Conservation (phyloP, 1,140 invertebrate genomes). For the Leucophenga varia region DNA sequence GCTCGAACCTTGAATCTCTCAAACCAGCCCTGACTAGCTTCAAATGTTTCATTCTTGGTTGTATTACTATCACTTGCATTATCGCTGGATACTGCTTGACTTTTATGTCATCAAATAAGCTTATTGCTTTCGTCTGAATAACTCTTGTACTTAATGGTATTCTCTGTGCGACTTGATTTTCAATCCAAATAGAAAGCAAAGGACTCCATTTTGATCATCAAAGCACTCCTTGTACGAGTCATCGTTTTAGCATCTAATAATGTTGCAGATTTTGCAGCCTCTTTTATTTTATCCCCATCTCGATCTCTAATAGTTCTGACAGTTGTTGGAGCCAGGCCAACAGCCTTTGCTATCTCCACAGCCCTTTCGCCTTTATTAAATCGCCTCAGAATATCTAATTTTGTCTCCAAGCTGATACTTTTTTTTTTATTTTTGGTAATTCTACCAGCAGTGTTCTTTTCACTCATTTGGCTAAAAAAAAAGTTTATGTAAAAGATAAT, state of each 20-base stretch:
- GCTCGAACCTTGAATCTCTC: too few species aligned
- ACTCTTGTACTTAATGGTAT: too few species aligned
- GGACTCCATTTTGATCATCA: conserved; percentile 30
- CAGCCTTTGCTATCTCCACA: conserved; percentile 8
- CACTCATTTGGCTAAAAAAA: too few species aligned
- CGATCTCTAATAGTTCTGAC: conserved; percentile 4
- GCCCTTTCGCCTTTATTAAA: conserved; percentile 9
- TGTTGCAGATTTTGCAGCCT: neutral
- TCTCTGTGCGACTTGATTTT: conserved; percentile 24
- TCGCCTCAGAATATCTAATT: conserved; percentile 14
- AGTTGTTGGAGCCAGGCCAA: conserved; percentile 5
- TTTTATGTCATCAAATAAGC: too few species aligned
- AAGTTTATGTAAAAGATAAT: too few species aligned
- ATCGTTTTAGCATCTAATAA: conserved; percentile 2
- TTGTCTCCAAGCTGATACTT: conserved; percentile 10
- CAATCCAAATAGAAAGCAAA: conserved; percentile 29
- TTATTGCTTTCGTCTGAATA: too few species aligned
- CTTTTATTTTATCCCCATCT: conserved; percentile 4
- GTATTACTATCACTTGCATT: too few species aligned
- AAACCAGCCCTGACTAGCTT: too few species aligned
- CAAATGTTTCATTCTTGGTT: too few species aligned
- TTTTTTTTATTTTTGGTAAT: too few species aligned
- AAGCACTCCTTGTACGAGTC: neutral
- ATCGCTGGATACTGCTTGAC: too few species aligned
- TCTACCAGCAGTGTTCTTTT: too few species aligned